Conservation (phyloP, 2,113 vertebrate genomes). For the Meriones unguiculatus region DNA sequence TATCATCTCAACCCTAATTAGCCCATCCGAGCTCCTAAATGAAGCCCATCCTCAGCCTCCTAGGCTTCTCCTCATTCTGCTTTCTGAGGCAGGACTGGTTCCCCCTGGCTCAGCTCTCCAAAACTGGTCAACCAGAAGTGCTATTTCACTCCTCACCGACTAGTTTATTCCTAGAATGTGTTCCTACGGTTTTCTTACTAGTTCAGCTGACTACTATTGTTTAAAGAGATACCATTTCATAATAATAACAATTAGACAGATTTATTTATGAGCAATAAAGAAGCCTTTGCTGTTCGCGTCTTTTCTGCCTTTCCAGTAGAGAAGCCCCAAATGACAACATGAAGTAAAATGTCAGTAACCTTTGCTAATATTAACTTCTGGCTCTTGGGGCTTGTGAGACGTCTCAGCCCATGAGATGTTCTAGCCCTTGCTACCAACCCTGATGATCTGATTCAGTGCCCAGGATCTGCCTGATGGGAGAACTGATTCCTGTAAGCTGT, state of each 20-base stretch:
- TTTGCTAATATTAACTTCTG: background rate
- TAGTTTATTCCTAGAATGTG: background rate
- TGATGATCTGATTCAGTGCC: background rate
- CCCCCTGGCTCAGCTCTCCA: background rate
- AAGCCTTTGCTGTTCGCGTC: background rate
- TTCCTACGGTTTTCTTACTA: background rate
- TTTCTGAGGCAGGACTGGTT: background rate
- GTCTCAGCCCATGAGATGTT: background rate
- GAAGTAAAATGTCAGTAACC: background rate
- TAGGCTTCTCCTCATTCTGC: background rate
- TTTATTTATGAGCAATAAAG: background rate
- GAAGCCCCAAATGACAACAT: background rate
- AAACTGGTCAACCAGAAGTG: background rate
- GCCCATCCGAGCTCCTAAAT: background rate
- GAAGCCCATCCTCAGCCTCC: background rate
- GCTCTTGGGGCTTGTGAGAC: background rate
- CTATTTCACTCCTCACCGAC: background rate
- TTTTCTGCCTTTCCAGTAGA: background rate
- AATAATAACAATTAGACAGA: too few relatives aligned
- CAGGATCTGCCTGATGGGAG: background rate
- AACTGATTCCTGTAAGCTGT: background rate
- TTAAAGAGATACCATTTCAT: background rate
- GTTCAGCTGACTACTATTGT: background rate
- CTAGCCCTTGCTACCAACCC: background rate
- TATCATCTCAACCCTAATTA: background rate